Evolutionary conservation across 2,113 vertebrate genomes (phyloP), one percentile per base, ranked within the genome.

Genomic region (Syrmaticus mikado): DNA sequence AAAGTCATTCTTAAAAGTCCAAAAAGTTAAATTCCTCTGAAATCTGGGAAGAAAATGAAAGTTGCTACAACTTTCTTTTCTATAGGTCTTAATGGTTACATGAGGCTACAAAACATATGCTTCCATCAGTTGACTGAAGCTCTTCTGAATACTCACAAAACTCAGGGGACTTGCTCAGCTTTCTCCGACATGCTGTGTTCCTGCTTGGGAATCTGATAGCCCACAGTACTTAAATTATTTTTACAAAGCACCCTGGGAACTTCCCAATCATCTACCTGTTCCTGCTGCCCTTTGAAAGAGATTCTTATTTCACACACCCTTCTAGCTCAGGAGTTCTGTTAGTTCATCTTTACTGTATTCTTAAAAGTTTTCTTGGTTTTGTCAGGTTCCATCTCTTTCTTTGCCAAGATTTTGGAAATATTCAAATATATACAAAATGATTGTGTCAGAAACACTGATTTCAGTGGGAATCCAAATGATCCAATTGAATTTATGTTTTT

Each of bases 91-190:
- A 72, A 55, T 6, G 25, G n/a, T 38, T 53, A 34, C 19, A 43
- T 9, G 55, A 80, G 6, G 14, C 9, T 83, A 21, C 40, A 73
- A 93, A 83, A 58, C 19, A 25, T 38, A 13, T 25, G 19, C 28
- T 77, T 19, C 24, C 15, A 77, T 16, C 4, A 72, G 2, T 2
- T 1, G 2, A 0, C 25, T 61, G 34, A 10, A 76, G 8, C 11
- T 89, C 34, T 79, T 64, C 68, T 89, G 16, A 83, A 11, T 60
- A 34, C 38, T 64, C 86, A 66, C 8, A 86, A 92, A 93, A 71
- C 41, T 88, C 46, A 25, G 73, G 30, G 60, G 14, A 27, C 4
- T 65, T 71, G 19, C 4, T 34, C 36, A 74, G 6, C 6, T 61
- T 82, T 34, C 68, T 8, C 22, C 15, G 36, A 80, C 74, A 60